A percentile compares a stretch with the other conserved stretches of the same genome.
Evolutionary conservation across 2,888 invertebrate species (phyloP).

Genomic region (Agonopterix heracliana): DNA sequence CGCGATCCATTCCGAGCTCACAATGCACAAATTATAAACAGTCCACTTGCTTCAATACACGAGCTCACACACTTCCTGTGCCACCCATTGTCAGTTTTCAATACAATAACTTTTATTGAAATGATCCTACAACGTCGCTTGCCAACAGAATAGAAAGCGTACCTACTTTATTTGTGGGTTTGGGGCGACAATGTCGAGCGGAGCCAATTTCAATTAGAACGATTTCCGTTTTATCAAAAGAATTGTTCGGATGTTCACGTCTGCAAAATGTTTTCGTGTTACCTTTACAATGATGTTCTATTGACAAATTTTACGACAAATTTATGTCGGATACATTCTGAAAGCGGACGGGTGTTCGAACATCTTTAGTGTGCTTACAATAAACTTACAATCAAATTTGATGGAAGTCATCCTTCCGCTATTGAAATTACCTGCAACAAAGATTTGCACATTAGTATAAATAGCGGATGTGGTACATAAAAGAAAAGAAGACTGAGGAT

Average conservation of each 20-base stretch:
- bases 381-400: constrained; percentile 27
- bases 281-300: constrained; percentile 12
- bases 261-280: constrained; percentile 44
- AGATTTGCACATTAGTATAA: constrained; percentile 18
- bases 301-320: constrained; percentile 41
- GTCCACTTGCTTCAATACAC: constrained; percentile 70
- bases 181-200: constrained; percentile 52
- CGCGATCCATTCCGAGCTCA: constrained; percentile 53
- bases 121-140: constrained; percentile 63
- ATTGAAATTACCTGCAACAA: constrained; percentile 59
- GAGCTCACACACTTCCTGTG: constrained; percentile 69
- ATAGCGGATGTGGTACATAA: constrained; percentile 4
- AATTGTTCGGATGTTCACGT: constrained; percentile 41
- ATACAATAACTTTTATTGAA: constrained; percentile 75
- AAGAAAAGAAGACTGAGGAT: constrained; percentile 5
- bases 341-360: constrained; percentile 30
- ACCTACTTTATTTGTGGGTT: constrained; percentile 61
- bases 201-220: constrained; percentile 56
- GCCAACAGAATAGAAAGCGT: constrained; percentile 43
- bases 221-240: constrained; percentile 63
- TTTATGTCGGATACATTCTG: constrained; percentile 42
- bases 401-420: constrained; percentile 42
- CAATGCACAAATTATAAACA: constrained; percentile 76
- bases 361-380: constrained; percentile 32
- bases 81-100: constrained; percentile 66